Conservation (phyloP, 2,888 invertebrate species). For the Cryptocephalus primarius region DNA sequence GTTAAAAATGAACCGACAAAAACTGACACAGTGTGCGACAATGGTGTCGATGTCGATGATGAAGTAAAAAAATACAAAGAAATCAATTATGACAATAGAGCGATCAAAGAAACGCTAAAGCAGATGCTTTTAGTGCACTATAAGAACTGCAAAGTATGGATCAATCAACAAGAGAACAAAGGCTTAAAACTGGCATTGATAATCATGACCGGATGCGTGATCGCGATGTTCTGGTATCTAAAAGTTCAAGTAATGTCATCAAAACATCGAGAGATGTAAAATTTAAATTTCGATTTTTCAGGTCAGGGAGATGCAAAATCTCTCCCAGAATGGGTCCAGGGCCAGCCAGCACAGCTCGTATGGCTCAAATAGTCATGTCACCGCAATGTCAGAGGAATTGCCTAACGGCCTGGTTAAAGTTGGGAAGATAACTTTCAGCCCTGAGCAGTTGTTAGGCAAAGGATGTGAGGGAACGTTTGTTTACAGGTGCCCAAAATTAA, state of each 20-base stretch:
- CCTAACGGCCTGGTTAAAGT: constrained; percentile 59
- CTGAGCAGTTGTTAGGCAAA: constrained; percentile 78
- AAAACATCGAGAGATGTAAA: neutral
- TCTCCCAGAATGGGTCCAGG: constrained; percentile 43
- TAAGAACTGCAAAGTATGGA: constrained; percentile 43
- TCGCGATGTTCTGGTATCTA: constrained; percentile 66
- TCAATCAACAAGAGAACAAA: constrained; percentile 67
- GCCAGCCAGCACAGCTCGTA: constrained; percentile 34
- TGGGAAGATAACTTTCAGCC: constrained; percentile 83
- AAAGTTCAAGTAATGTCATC: constrained; percentile 49
- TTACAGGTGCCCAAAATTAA: constrained; percentile 51
- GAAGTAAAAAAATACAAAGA: neutral
- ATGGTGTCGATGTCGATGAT: neutral
- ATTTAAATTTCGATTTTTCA: constrained; percentile 16
- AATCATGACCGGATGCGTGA: constrained; percentile 54
- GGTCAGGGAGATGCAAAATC: constrained; percentile 56
- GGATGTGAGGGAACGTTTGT: constrained; percentile 99
- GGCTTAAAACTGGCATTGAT: constrained; percentile 59
- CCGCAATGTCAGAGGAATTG: constrained; percentile 49
- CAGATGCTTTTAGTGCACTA: constrained; percentile 7
- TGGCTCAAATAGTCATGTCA: constrained; percentile 33
- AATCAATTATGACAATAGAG: neutral
- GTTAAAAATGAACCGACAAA: constrained; percentile 23
- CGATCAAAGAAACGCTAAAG: neutral
- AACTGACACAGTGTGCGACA: constrained; percentile 15